Conservation (phyloP, 2,888 invertebrate species). For the Drosophila atroscutellata region DNA sequence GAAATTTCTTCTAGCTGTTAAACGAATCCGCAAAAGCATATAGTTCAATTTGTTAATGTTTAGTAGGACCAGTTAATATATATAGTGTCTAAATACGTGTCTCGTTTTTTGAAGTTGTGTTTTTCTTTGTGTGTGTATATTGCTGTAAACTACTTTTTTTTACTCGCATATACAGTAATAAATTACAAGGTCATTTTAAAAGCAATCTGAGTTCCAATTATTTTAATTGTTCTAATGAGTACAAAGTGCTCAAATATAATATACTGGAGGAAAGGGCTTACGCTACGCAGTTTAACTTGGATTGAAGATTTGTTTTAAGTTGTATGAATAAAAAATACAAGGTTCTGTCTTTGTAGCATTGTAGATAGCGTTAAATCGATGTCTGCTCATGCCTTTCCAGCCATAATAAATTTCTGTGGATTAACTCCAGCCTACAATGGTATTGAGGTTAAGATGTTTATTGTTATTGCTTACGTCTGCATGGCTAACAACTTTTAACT, state of each 20-base stretch:
- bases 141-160: constrained; percentile 31
- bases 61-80: constrained; percentile 25
- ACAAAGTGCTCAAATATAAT: neutral
- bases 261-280: neutral
- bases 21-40: constrained; percentile 7
- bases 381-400: neutral
- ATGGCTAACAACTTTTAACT: neutral
- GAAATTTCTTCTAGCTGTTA: constrained; percentile 88
- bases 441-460: neutral
- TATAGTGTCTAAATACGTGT: constrained; percentile 37
- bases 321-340: neutral
- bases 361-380: neutral
- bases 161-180: constrained; percentile 30
- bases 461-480: neutral
- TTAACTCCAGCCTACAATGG: neutral
- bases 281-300: neutral
- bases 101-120: constrained; percentile 42
- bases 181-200: constrained; percentile 19
- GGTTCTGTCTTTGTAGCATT: neutral
- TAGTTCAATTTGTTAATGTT: constrained; percentile 51
- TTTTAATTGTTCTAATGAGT: neutral
- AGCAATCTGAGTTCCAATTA: constrained; percentile 2
- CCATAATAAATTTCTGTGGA: no score
- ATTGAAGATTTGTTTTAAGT: neutral
- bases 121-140: constrained; percentile 32